These are phyloP conservation scores for Axinella damicornis DNA, from an alignment of 37 sponge, comb jelly and placozoan genomes.

Conservation along the genomic window DNA sequence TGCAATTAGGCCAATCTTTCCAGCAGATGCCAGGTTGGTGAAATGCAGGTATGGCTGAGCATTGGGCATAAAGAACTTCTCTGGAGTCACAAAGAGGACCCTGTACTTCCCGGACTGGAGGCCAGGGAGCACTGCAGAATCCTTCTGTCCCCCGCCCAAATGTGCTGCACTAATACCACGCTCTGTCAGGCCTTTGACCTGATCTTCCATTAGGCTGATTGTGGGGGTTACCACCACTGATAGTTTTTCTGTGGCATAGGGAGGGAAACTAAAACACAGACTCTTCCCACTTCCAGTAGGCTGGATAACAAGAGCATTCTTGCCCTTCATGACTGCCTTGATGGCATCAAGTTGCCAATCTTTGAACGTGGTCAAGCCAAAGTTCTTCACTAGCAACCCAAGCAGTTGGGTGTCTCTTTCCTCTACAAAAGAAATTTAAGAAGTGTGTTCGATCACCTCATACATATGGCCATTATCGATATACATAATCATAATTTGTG, in stretches of 20 bases:
- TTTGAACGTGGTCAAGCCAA: neutral
- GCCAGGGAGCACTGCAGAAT: neutral
- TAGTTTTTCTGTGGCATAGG: neutral
- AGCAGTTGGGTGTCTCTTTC: too few species aligned
- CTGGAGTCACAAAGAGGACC: conserved; percentile 2
- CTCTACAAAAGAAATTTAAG: too few species aligned
- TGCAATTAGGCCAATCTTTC: conserved; percentile 19
- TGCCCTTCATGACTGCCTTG: neutral
- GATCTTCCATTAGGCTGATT: conserved; percentile 36
- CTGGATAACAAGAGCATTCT: conserved; percentile 10
- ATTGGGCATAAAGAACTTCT: neutral
- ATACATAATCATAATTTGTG: too few species aligned
- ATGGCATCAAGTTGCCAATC: neutral
- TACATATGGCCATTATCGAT: too few species aligned
- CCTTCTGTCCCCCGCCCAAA: neutral
- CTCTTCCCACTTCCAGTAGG: conserved; percentile 36
- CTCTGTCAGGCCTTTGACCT: neutral
- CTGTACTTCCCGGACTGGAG: neutral
- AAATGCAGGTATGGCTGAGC: neutral
- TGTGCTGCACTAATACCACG: neutral
- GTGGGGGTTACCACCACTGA: conserved; percentile 25
- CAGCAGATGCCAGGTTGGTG: neutral
- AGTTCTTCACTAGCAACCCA: neutral
- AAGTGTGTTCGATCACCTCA: too few species aligned
- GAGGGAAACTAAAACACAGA: conserved; percentile 20